Base-by-base conservation (phyloP, 2,888 invertebrate genomes). In the Tanaodytes sp. region DNA sequence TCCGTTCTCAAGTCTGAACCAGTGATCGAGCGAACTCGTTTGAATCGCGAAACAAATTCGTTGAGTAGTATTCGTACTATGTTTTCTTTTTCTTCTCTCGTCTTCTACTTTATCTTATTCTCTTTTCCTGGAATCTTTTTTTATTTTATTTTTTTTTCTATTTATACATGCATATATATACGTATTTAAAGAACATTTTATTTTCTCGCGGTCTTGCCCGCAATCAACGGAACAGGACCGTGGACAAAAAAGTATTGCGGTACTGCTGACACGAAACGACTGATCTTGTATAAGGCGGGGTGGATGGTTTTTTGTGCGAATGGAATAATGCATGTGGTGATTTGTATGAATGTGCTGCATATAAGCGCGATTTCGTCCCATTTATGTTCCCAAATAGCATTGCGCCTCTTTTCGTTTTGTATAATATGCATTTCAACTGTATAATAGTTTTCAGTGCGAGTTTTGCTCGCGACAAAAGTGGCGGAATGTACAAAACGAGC, bases 221-320 rank as follows among this genome's bases (percentile, higher is more conserved):
- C 6, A 11, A 20, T 27, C 16, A 15, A 8, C 23, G 14, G n/a
- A 11, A 12, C 33, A 23, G 58, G 40, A 37, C 39, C 15, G 37
- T 16, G 18, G 30, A 23, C 5, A 19, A 66, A 54, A 4, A 48
- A 59, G 49, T 55, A 66, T 61, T 46, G 27, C 43, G 39, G 55
- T 55, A 55, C n/a, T n/a, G n/a, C n/a, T n/a, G n/a, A n/a, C n/a
- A n/a, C 20, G 62, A 55, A 49, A 49, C 39, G 62, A 62, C 62
- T 62, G 54, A 54, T 37, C 18, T 52, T 63, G 33, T 27, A 30
- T 31, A 12, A 42, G 40, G 42, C 2, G 45, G 52, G 46, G 45
- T 55, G 55, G 49, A 27, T 42, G 57, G 6, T 8, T 19, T 36
- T 31, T n/a, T n/a, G 36, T n/a, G n/a, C 30, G 39, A 39, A 14